These are phyloP conservation scores for Cranoglanis bouderius DNA, from an alignment of 2,113 vertebrate genomes.

Conservation along the genomic window DNA sequence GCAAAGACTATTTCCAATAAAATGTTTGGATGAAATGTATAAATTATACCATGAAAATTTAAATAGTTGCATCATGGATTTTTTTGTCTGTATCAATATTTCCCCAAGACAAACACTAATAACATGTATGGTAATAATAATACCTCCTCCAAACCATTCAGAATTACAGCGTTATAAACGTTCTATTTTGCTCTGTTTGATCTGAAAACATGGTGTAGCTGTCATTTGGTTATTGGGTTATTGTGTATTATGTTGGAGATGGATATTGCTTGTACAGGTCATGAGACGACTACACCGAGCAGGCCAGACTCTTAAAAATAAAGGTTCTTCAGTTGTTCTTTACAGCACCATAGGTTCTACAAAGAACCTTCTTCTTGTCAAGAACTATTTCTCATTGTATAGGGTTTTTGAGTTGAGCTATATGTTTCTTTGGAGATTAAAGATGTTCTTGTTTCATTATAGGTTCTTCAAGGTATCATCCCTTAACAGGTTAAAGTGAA, in stretches of 20 bases:
- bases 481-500: too few species aligned
- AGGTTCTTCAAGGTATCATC: too few species aligned
- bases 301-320: not conserved
- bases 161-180: not conserved
- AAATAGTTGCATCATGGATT: not conserved
- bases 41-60: not conserved
- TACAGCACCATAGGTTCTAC: too few species aligned
- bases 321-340: too few species aligned
- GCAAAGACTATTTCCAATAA: not conserved
- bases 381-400: too few species aligned
- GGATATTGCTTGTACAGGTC: not conserved
- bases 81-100: not conserved
- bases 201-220: not conserved
- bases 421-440: too few species aligned
- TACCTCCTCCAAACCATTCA: not conserved
- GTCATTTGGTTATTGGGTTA: not conserved
- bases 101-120: not conserved
- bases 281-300: not conserved
- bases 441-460: too few species aligned
- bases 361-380: too few species aligned
- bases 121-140: not conserved
- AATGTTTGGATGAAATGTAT: not conserved
- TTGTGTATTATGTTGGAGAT: not conserved
- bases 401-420: too few species aligned
- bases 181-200: not conserved